Evolutionary conservation across 2,888 invertebrate species (phyloP).

Genomic region (Aplocera efformata): DNA sequence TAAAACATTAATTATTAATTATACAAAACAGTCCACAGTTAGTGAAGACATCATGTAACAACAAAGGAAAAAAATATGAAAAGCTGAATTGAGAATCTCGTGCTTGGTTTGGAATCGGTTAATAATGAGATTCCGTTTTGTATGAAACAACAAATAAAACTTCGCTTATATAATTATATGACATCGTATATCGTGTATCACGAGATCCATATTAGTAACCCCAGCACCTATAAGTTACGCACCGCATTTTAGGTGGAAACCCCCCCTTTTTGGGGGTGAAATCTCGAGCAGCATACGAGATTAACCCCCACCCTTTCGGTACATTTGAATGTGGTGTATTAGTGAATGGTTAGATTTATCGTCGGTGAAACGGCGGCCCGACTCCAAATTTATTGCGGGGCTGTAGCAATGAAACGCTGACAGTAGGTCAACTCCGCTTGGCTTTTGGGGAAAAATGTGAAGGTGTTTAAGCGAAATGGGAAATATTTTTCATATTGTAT

Average conservation of each 20-base stretch:
- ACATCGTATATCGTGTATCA: no score
- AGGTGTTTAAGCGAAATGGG: background rate
- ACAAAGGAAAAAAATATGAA: no score
- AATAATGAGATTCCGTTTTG: no score
- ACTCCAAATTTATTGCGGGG: slow-evolving; percentile 56
- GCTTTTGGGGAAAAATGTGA: slow-evolving; percentile 2
- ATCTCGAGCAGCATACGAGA: slow-evolving; percentile 31
- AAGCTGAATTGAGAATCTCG: no score
- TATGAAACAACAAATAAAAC: no score
- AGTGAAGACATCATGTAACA: no score
- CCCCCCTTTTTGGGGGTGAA: slow-evolving; percentile 15
- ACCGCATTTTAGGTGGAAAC: slow-evolving; percentile 35
- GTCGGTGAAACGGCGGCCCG: slow-evolving; percentile 51
- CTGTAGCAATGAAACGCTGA: slow-evolving; percentile 23
- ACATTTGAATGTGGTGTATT: slow-evolving; percentile 74
- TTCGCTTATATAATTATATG: no score
- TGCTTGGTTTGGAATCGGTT: no score
- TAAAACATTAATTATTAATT: no score
- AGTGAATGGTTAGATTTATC: slow-evolving; percentile 72
- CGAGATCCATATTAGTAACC: no score
- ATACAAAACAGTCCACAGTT: no score
- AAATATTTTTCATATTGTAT: no score
- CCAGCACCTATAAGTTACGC: slow-evolving; percentile 30
- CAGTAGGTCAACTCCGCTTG: slow-evolving; percentile 21
- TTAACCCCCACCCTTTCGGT: slow-evolving; percentile 36